These are phyloP conservation scores for Aphyosemion australe DNA, from an alignment of 2,113 vertebrate genomes.

Conservation along the genomic window DNA sequence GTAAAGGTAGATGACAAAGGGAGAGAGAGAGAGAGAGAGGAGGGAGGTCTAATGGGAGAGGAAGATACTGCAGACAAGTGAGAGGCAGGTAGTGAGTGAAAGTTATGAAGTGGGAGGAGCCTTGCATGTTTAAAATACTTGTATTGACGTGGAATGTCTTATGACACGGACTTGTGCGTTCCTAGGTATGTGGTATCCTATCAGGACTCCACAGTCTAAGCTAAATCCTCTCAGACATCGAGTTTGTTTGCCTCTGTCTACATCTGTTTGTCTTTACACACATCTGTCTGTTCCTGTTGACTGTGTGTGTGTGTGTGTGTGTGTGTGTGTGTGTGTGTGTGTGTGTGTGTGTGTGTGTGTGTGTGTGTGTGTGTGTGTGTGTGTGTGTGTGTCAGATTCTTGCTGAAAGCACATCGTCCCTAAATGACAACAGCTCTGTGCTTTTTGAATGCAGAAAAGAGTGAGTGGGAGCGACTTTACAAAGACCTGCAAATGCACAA, in stretches of 20 bases:
- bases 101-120: conserved; percentile 37
- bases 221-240: no score
- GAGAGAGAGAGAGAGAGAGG: conserved; percentile 39
- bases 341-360: conserved; percentile 12
- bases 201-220: neutral
- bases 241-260: no score
- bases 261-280: neutral
- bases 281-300: no score
- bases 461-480: conserved; percentile 12
- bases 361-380: conserved; percentile 26
- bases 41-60: conserved; percentile 38
- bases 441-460: conserved; percentile 36
- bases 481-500: conserved; percentile 15
- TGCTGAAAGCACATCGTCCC: conserved; percentile 28
- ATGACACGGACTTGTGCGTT: neutral
- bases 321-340: conserved; percentile 30
- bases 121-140: conserved; percentile 7
- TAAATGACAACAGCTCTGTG: conserved; percentile 44
- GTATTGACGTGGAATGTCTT: conserved; percentile 24
- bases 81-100: conserved; percentile 33
- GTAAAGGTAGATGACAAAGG: conserved; percentile 67
- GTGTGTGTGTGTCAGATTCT: conserved; percentile 15
- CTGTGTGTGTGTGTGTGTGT: conserved; percentile 27
- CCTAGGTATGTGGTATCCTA: conserved; percentile 5
- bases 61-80: conserved; percentile 12